Evolutionary conservation across 2,797 vertebrate species (phyloP).

Genomic region (Scomberomorus guttatus): DNA sequence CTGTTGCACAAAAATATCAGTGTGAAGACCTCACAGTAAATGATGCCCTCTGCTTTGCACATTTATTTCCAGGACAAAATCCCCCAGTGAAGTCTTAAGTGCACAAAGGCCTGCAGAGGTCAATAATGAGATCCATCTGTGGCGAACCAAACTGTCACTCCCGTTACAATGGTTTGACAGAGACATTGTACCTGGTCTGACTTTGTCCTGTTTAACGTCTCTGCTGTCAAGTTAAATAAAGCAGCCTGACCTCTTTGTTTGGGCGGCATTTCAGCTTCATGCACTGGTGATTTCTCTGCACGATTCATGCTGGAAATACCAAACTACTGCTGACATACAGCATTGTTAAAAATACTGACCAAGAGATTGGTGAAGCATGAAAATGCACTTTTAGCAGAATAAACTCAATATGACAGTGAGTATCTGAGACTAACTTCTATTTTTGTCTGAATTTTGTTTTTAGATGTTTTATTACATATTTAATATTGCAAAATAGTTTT

Average conservation of each 20-base stretch:
- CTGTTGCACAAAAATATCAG: background rate
- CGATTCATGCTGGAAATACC: slow-evolving; percentile 26
- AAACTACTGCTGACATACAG: slow-evolving; percentile 43
- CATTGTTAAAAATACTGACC: slow-evolving; percentile 50
- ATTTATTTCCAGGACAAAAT: background rate
- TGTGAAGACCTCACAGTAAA: background rate
- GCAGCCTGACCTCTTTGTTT: slow-evolving; percentile 56
- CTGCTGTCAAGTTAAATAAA: slow-evolving; percentile 55
- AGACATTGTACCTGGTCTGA: slow-evolving; percentile 41
- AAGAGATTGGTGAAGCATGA: slow-evolving; percentile 28
- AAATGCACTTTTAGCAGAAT: slow-evolving; percentile 20
- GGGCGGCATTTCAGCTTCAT: slow-evolving; percentile 52
- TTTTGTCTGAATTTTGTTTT: background rate
- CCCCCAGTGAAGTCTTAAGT: background rate
- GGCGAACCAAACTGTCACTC: slow-evolving; percentile 36
- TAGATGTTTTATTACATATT: background rate
- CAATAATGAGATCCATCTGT: slow-evolving; percentile 21
- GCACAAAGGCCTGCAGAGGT: slow-evolving; percentile 6
- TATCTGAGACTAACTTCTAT: background rate
- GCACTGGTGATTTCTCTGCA: slow-evolving; percentile 26
- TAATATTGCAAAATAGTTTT: background rate
- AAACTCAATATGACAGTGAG: slow-evolving; percentile 29
- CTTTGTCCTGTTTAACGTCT: slow-evolving; percentile 49
- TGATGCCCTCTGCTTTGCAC: background rate
- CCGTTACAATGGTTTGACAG: slow-evolving; percentile 6